phyloP scores from a whole-genome alignment of 1,140 invertebrate genomes.

The Ostrea denselamellosa region DNA sequence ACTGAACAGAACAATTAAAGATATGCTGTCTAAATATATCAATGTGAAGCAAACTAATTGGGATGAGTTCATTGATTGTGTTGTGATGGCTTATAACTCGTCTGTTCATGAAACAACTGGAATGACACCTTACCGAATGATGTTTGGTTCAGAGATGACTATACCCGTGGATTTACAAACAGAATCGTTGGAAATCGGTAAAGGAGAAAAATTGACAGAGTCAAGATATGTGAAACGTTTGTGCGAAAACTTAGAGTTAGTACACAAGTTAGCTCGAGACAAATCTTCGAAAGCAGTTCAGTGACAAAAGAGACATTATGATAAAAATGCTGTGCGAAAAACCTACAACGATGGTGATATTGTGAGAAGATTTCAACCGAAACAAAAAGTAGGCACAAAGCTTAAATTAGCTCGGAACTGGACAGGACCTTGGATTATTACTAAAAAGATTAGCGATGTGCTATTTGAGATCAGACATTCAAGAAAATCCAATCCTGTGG shows the following conservation, averaged over 20 bases:
- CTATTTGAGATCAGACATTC: conserved; percentile 49
- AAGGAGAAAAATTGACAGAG: neutral
- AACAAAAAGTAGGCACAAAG: conserved; percentile 37
- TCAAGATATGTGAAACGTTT: conserved; percentile 42
- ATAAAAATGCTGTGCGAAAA: conserved; percentile 29
- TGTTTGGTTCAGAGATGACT: conserved; percentile 49
- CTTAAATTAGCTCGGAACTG: conserved; percentile 47
- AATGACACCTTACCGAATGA: conserved; percentile 30
- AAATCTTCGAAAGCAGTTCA: neutral
- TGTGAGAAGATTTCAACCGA: conserved; percentile 44
- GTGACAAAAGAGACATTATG: conserved; percentile 53
- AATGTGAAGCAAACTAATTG: conserved; percentile 49
- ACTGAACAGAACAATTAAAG: conserved; percentile 33
- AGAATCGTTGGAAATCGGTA: neutral
- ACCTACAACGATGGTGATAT: conserved; percentile 50
- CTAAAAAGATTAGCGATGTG: conserved; percentile 48
- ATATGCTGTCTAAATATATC: conserved; percentile 47
- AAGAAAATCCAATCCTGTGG: neutral
- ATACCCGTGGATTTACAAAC: conserved; percentile 48
- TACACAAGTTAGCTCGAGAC: conserved; percentile 37
- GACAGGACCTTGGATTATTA: conserved; percentile 52
- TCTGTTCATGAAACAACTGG: conserved; percentile 13
- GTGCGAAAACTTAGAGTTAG: conserved; percentile 2
- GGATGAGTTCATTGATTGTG: conserved; percentile 46
- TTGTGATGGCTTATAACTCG: conserved; percentile 46